These are phyloP conservation scores for Chroicocephalus ridibundus DNA, from an alignment of 2,113 vertebrate genomes.

Conservation along the genomic window DNA sequence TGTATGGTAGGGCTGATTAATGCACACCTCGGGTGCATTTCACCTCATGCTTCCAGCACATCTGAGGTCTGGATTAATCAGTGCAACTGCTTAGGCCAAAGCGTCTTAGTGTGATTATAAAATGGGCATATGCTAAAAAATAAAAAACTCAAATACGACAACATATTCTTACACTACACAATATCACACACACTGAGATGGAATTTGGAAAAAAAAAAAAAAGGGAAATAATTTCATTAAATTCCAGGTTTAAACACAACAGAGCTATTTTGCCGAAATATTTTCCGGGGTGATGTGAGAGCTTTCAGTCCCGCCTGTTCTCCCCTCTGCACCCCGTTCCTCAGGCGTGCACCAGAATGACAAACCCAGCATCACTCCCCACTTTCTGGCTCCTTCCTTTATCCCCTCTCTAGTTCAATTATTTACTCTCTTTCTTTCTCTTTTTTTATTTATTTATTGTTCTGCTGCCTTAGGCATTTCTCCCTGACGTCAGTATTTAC, in stretches of 20 bases:
- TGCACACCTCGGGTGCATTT: slow-evolving; percentile 62
- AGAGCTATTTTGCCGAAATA: not conserved
- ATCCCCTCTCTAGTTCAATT: not conserved
- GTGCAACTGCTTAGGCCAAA: slow-evolving; percentile 39
- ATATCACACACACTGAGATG: not conserved
- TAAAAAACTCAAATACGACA: not conserved
- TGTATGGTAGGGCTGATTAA: slow-evolving; percentile 66
- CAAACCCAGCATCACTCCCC: not conserved
- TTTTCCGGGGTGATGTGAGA: not conserved
- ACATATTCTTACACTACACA: not conserved
- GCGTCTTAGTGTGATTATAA: slow-evolving; percentile 45
- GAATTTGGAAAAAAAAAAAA: not conserved
- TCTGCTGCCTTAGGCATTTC: not conserved
- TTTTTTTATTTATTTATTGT: not conserved
- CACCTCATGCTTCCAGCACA: slow-evolving; percentile 49
- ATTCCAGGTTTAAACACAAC: not conserved
- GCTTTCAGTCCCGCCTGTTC: not conserved
- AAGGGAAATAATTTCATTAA: not conserved
- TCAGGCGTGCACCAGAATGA: rapidly evolving
- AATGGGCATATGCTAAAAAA: slow-evolving; percentile 37
- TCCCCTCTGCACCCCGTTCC: not conserved
- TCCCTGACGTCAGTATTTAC: not conserved
- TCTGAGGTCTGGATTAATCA: slow-evolving; percentile 72
- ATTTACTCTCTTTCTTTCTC: not conserved
- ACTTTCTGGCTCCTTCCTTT: not conserved